Percentiles rank a stretch among this genome's conserved stretches.
phyloP scores from a whole-genome alignment of 92 coral and sea anemone genomes.

The Anthopleura xanthogrammica region DNA sequence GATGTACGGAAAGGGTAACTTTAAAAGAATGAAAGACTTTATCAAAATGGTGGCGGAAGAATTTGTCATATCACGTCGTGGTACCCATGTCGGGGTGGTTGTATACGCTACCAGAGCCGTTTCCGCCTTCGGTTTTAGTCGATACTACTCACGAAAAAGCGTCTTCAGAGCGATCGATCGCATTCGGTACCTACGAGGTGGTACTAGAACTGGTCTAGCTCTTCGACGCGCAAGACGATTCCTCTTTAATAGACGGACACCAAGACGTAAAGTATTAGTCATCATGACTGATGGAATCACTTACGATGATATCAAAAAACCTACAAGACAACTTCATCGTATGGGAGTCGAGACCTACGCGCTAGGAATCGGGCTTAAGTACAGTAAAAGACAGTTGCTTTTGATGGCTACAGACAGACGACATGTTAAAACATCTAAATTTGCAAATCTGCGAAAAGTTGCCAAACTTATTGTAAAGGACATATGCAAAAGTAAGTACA shows the following conservation, averaged over 20 bases:
- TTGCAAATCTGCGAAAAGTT: constrained; percentile 48
- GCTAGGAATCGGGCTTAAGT: constrained; percentile 78
- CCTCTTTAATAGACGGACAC: constrained; percentile 49
- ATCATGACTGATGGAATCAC: constrained; percentile 82
- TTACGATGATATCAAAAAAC: constrained; percentile 55
- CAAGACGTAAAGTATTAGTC: constrained; percentile 66
- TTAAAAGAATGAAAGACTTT: constrained; percentile 72
- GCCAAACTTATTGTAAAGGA: constrained; percentile 48
- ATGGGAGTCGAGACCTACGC: constrained; percentile 83
- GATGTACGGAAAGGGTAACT: constrained; percentile 86
- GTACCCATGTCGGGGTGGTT: constrained; percentile 80
- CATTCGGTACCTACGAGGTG: constrained; percentile 72
- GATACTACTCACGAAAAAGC: constrained; percentile 59
- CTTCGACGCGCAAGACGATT: constrained; percentile 69
- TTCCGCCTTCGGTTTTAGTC: constrained; percentile 63
- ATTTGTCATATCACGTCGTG: constrained; percentile 73
- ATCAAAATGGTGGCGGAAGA: constrained; percentile 67
- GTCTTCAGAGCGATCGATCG: constrained; percentile 71
- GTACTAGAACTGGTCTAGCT: constrained; percentile 85
- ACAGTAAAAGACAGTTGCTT: constrained; percentile 64
- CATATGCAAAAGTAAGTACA: constrained; percentile 55
- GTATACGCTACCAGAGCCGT: constrained; percentile 69
- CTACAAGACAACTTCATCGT: constrained; percentile 60
- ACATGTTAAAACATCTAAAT: constrained; percentile 68
- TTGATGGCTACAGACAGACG: constrained; percentile 70